Base-by-base conservation (phyloP, 2,113 vertebrate genomes). In the Nymphicus hollandicus region DNA sequence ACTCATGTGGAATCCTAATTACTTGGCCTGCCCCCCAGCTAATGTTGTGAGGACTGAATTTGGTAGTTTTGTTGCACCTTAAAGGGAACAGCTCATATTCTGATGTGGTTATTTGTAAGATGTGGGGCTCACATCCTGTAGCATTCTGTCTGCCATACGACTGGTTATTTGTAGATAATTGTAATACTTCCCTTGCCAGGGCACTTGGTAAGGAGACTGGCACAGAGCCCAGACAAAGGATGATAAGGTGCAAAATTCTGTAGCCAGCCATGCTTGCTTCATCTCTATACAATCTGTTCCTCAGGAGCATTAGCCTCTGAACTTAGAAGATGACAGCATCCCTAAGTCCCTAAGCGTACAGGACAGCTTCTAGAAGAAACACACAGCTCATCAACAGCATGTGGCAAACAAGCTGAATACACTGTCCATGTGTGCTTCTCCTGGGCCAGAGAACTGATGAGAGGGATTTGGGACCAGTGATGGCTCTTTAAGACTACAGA, bases 151-250 rank as follows among this genome's bases (percentile, higher is more conserved):
- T 83, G 70, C 6, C 33, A 31, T 52, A 35, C 0, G 5, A 58
- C 68, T 55, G 80, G 60, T 86, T 96, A 68, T 88, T 91, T 91
- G 76, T 37, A 91, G 72, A 68, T 74, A 84, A 92, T 17, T 71
- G n/a, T 74, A 86, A 81, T 37, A 44, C 50, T 86, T 68, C 50
- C 43, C 2, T 1, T 61, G 55, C 72, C 92, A 92, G 86, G 83
- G 56, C 61, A 79, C 65, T 91, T 47, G 80, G 39, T 79, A 74
- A 94, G 35, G 60, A 41, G 81, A 68, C 64, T 94, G 93, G 76
- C 44, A 0, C 23, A 35, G 64, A 81, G 55, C 68, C 66, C 74
- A 60, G 79, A 46, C 52, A 44, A 87, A 88, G 55, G 50, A 82
- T 23, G 33, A 71, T 78, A 91, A 78, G 52, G 60, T 56, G n/a